These are phyloP conservation scores for Agapornis roseicollis DNA, from an alignment of 2,113 vertebrate genomes.

Conservation along the genomic window DNA sequence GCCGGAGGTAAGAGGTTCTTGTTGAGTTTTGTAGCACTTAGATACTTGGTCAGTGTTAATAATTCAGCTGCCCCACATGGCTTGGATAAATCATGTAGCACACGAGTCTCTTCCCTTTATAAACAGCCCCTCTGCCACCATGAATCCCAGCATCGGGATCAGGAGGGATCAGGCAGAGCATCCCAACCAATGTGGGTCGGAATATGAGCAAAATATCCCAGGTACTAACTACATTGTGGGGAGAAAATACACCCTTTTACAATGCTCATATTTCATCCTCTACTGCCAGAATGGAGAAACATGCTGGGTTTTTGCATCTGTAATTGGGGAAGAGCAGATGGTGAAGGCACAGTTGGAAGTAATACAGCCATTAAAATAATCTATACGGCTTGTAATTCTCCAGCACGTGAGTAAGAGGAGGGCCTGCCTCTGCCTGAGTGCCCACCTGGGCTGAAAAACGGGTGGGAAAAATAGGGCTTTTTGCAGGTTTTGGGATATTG, in stretches of 20 bases:
- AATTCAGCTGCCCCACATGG: neutral
- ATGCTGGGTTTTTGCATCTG: conserved; percentile 77
- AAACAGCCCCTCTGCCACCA: neutral
- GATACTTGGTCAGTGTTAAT: neutral
- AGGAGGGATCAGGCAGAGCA: neutral
- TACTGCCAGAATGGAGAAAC: conserved; percentile 74
- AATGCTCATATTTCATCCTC: conserved; percentile 74
- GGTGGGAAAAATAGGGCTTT: neutral
- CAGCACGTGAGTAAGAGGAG: conserved; percentile 42
- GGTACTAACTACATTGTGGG: conserved; percentile 70
- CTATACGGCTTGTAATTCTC: conserved; percentile 74
- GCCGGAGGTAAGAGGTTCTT: conserved; percentile 13
- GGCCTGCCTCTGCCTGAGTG: neutral
- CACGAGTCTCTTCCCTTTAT: neutral
- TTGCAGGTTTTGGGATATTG: neutral
- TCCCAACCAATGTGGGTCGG: neutral
- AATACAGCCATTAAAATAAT: conserved; percentile 80
- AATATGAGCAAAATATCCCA: neutral
- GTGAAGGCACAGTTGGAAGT: conserved; percentile 70
- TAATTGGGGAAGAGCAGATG: conserved; percentile 82
- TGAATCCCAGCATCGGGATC: accelerated
- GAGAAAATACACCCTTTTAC: conserved; percentile 69
- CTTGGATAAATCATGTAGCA: neutral
- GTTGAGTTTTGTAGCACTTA: neutral
- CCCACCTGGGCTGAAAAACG: neutral